Percentiles rank a stretch among this genome's conserved stretches.
Conservation (phyloP, 2,888 invertebrate genomes). For the Rhingia campestris region DNA sequence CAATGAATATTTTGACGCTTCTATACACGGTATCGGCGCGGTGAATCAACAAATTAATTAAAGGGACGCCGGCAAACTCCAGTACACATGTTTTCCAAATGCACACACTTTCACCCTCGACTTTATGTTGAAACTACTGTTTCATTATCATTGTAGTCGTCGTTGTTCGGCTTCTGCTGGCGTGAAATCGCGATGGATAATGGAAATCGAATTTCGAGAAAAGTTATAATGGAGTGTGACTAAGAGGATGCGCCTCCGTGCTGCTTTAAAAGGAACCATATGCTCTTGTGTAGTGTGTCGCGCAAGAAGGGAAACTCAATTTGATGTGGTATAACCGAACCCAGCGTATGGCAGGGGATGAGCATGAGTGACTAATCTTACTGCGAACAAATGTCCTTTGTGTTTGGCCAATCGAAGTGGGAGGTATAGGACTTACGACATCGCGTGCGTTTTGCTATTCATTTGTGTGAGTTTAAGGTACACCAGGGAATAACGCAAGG, state of each 20-base stretch:
- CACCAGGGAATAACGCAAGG: too few species aligned
- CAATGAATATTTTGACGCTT: conserved; percentile 70
- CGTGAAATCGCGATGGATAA: conserved; percentile 70
- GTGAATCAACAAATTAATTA: conserved; percentile 71
- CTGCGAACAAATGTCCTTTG: too few species aligned
- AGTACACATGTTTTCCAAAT: neutral
- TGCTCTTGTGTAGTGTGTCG: conserved; percentile 29
- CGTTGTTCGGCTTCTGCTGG: conserved; percentile 52
- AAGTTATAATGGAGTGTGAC: conserved; percentile 62
- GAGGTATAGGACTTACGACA: too few species aligned
- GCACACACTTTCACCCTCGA: conserved; percentile 14
- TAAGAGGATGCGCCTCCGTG: conserved; percentile 28
- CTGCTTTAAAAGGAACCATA: conserved; percentile 39
- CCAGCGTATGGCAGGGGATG: too few species aligned
- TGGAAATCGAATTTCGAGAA: conserved; percentile 69
- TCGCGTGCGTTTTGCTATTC: too few species aligned
- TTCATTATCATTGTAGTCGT: conserved; percentile 10
- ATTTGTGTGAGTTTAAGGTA: too few species aligned
- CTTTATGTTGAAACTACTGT: conserved; percentile 22
- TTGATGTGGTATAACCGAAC: neutral
- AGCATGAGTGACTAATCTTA: too few species aligned
- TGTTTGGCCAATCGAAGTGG: too few species aligned
- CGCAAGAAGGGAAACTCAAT: conserved; percentile 1
- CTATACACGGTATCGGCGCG: conserved; percentile 39
- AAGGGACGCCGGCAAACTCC: conserved; percentile 37